Percentiles rank a stretch among this genome's conserved stretches.
Evolutionary conservation across 2,888 invertebrate genomes (phyloP).

Genomic region (Gastracanthus pulcherrimus): DNA sequence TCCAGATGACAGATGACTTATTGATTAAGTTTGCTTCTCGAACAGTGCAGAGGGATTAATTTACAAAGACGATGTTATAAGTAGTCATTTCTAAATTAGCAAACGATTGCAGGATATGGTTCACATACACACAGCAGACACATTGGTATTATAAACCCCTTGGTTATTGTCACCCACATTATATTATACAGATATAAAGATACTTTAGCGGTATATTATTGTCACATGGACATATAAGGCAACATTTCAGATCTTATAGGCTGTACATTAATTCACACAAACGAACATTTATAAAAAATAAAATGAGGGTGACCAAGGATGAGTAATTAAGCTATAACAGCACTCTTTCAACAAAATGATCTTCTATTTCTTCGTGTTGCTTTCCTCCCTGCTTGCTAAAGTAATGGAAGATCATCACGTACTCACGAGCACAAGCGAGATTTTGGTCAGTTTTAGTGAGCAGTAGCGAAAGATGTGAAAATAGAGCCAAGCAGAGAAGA

Average conservation of each 20-base stretch:
- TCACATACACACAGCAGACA: conserved; percentile 49
- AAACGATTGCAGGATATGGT: conserved; percentile 38
- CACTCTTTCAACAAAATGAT: conserved; percentile 26
- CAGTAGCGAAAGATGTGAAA: background rate
- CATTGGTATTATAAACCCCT: conserved; percentile 24
- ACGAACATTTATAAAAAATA: conserved; percentile 40
- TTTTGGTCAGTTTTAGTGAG: background rate
- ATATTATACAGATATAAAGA: conserved; percentile 14
- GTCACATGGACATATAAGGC: background rate
- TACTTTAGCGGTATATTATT: conserved; percentile 25
- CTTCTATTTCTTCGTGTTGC: conserved; percentile 21
- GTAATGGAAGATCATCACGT: conserved; percentile 35
- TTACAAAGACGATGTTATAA: conserved; percentile 46
- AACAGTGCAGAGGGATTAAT: conserved; percentile 51
- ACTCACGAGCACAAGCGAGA: conserved; percentile 34
- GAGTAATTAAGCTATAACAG: conserved; percentile 39
- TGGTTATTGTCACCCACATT: conserved; percentile 10
- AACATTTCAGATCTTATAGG: conserved; percentile 21
- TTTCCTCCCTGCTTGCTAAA: conserved; percentile 31
- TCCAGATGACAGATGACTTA: conserved; percentile 46
- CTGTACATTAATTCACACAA: conserved; percentile 44
- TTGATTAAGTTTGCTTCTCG: conserved; percentile 43
- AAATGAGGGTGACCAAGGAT: conserved; percentile 43
- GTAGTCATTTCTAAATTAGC: conserved; percentile 21
- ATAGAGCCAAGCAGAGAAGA: background rate